phyloP scores from a whole-genome alignment of 1,140 invertebrate genomes.

The Heliconius nattereri region DNA sequence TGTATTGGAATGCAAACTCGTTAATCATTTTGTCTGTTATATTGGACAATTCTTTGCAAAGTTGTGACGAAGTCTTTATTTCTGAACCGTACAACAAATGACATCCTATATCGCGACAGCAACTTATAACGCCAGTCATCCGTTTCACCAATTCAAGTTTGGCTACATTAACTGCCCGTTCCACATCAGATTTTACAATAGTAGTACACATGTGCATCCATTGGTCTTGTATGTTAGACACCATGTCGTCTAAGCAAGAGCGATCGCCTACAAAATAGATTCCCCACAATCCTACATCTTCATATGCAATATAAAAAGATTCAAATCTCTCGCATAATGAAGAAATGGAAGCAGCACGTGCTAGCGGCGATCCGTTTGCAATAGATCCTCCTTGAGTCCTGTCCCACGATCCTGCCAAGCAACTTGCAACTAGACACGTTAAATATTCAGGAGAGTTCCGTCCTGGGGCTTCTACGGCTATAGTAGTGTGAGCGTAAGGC shows the following conservation, averaged over 20 bases:
- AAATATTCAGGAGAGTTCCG: slow-evolving; percentile 52
- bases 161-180: slow-evolving; percentile 61
- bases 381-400: slow-evolving; percentile 58
- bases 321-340: slow-evolving; percentile 68
- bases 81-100: slow-evolving; percentile 88
- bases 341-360: slow-evolving; percentile 52
- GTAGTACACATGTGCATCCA: slow-evolving; percentile 72
- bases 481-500: slow-evolving; percentile 86
- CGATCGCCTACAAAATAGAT: slow-evolving; percentile 67
- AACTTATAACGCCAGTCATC: slow-evolving; percentile 88
- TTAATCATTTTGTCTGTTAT: slow-evolving; percentile 82
- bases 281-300: slow-evolving; percentile 75
- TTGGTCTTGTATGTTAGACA: slow-evolving; percentile 57
- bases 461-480: slow-evolving; percentile 86
- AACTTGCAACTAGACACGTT: slow-evolving; percentile 48
- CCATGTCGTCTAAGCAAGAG: slow-evolving; percentile 61
- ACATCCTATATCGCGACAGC: slow-evolving; percentile 91
- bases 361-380: slow-evolving; percentile 57
- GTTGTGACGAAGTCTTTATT: slow-evolving; percentile 84
- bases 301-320: slow-evolving; percentile 73
- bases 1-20: slow-evolving; percentile 83
- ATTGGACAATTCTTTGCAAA: slow-evolving; percentile 85
- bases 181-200: slow-evolving; percentile 54
- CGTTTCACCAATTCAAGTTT: slow-evolving; percentile 83
- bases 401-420: slow-evolving; percentile 57